Evolutionary conservation across 2,113 vertebrate genomes (phyloP).

Genomic region (Spea bombifrons): DNA sequence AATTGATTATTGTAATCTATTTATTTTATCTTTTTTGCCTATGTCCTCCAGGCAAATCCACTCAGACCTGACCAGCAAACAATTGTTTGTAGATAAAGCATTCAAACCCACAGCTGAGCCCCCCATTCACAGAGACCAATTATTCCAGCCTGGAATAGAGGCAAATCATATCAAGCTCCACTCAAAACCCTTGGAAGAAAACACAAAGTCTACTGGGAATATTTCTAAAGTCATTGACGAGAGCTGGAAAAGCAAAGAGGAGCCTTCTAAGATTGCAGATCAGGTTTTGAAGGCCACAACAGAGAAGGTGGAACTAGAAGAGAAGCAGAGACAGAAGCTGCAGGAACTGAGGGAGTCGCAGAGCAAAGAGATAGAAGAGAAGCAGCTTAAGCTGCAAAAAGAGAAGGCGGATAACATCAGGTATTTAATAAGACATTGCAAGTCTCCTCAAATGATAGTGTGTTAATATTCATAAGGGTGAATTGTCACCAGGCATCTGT

Average conservation of each 20-base stretch:
- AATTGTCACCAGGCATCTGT: not conserved
- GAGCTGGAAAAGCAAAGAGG: not conserved
- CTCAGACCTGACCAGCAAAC: not conserved
- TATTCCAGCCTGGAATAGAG: not conserved
- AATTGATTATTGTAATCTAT: too few relatives aligned
- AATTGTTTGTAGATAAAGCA: not conserved
- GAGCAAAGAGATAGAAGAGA: conserved; percentile 62
- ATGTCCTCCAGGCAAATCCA: not conserved
- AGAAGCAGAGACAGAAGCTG: conserved; percentile 55
- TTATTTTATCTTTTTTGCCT: not conserved
- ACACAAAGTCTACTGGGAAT: not conserved
- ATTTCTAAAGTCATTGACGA: not conserved
- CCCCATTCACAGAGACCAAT: not conserved
- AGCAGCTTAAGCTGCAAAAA: conserved; percentile 61
- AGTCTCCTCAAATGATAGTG: too few relatives aligned
- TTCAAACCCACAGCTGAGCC: not conserved
- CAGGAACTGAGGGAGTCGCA: conserved; percentile 57
- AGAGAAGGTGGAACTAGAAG: conserved; percentile 47
- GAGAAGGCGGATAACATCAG: conserved; percentile 71
- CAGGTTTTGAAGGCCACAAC: conserved; percentile 36
- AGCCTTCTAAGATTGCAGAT: conserved; percentile 30
- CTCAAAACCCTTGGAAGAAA: conserved; percentile 20
- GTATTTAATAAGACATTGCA: conserved; percentile 54
- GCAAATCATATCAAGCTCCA: not conserved
- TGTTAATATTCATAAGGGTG: not conserved